These are phyloP conservation scores for Prolemur simus DNA, from an alignment of 2,113 vertebrate genomes.

Conservation along the genomic window DNA sequence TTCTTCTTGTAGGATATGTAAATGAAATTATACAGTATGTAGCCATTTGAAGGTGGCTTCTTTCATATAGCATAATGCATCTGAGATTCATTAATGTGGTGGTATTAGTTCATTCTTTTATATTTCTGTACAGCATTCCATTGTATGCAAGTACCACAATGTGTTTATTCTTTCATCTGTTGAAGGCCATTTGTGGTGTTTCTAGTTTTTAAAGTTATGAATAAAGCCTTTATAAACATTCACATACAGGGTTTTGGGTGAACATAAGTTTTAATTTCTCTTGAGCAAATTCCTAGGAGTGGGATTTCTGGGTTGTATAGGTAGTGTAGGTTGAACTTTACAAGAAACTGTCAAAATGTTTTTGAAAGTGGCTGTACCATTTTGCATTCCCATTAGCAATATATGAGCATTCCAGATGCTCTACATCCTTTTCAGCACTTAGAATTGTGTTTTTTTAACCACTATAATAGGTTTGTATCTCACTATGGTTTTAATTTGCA, in stretches of 20 bases:
- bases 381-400: neutral
- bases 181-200: neutral
- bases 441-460: neutral
- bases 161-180: neutral
- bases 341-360: neutral
- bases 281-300: neutral
- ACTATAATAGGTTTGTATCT: neutral
- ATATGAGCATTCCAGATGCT: neutral
- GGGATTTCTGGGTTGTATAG: neutral
- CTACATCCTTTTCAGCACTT: neutral
- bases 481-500: neutral
- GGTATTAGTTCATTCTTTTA: neutral
- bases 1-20: conserved; percentile 4
- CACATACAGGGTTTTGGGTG: neutral
- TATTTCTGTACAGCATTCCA: neutral
- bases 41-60: neutral
- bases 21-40: neutral
- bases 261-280: neutral
- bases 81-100: neutral
- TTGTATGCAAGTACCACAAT: neutral
- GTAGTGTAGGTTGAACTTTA: neutral
- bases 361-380: neutral
- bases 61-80: neutral
- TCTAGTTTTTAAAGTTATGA: neutral
- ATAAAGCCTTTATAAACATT: conserved; percentile 4